Conservation (phyloP, 2,797 vertebrate species). For the Poliocrania exsul region DNA sequence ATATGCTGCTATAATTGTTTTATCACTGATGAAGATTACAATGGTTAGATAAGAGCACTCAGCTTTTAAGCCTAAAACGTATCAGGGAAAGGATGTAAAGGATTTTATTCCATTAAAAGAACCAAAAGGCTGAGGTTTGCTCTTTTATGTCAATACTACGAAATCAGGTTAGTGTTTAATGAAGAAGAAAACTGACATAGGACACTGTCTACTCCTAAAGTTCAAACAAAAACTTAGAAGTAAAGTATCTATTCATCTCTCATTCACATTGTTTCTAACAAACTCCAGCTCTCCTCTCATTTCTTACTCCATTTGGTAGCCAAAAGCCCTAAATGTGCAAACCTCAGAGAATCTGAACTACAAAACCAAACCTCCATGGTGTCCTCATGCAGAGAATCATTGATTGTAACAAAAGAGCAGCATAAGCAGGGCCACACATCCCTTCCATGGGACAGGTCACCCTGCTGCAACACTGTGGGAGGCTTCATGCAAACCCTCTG, state of each 20-base stretch:
- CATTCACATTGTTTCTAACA: neutral
- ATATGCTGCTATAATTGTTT: neutral
- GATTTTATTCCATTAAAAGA: neutral
- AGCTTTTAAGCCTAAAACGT: neutral
- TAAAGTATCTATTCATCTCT: neutral
- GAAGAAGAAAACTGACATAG: neutral
- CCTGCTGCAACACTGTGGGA: accelerated
- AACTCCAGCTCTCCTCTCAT: neutral
- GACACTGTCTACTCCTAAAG: neutral
- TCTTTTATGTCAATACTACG: neutral
- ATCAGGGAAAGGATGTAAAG: neutral
- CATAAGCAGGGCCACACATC: neutral
- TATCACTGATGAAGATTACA: neutral
- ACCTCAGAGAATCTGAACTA: neutral
- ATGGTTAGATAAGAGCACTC: neutral
- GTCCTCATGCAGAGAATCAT: neutral
- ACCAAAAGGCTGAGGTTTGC: neutral
- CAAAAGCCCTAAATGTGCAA: neutral
- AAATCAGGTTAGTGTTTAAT: neutral
- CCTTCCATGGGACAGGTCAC: accelerated
- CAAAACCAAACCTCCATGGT: neutral
- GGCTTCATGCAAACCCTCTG: neutral
- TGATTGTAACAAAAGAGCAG: neutral
- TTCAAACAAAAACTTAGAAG: neutral
- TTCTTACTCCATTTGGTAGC: neutral